phyloP scores from a whole-genome alignment of 2,888 invertebrate genomes.

The Fabriciana adippe region DNA sequence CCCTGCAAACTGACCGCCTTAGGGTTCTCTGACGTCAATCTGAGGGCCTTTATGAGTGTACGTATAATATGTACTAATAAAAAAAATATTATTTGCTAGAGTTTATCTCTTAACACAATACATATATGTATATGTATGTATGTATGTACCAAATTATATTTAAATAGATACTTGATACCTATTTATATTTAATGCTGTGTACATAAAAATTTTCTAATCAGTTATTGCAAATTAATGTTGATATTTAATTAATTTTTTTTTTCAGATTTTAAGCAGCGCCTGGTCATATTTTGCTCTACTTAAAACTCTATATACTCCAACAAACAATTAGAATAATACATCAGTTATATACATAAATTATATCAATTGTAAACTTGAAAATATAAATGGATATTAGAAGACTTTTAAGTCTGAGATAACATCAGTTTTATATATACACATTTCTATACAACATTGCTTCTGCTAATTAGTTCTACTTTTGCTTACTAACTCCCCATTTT shows the following conservation, averaged over 20 bases:
- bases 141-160: neutral
- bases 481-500: neutral
- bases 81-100: neutral
- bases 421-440: no score
- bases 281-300: constrained; percentile 74
- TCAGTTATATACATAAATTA: no score
- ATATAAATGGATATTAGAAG: no score
- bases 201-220: no score
- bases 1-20: constrained; percentile 61
- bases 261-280: constrained; percentile 70
- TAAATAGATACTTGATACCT: no score
- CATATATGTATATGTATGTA: neutral
- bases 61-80: constrained; percentile 24
- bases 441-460: neutral
- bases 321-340: neutral
- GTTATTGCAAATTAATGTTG: no score
- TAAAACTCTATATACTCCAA: constrained; percentile 58
- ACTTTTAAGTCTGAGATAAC: no score
- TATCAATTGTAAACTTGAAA: no score
- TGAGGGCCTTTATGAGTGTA: constrained; percentile 59
- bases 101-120: neutral
- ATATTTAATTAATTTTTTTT: constrained; percentile 37
- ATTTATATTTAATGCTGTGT: no score
- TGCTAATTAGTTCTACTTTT: constrained; percentile 1
- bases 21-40: constrained; percentile 61